Base-by-base conservation (phyloP, 2,888 invertebrate genomes). In the Cotesia congregata region DNA sequence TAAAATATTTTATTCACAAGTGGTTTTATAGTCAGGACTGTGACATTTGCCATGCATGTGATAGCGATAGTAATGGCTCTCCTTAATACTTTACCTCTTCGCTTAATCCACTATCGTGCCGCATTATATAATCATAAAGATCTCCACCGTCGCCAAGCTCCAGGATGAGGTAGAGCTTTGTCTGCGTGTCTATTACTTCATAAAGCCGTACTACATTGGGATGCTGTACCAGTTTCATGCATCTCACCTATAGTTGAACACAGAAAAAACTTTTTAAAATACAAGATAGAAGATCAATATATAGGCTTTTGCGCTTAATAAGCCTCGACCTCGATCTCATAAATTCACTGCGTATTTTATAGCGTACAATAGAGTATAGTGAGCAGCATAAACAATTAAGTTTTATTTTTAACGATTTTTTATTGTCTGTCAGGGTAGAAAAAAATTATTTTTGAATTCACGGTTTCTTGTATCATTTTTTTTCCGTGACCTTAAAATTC, bases 201-300 rank as follows among this genome's bases (percentile, higher is more conserved):
- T 99, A 99, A 71, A 99, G 92, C 76, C 98, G 93, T 68, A 99
- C 99, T 62, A 99, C 98, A 91, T 99, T 98, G 50, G 99, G 98
- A 91, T 99, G 99, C 90, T 99, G 99, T 68, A 99, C 99, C 85
- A 99, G 91, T 91, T 99, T 99, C 98, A 99, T 99, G 90, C 98
- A 99, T 81, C 98, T 93, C 80, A 97, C 94, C 96, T 95, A 86
- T 76, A 75, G 50, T 12, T n/a, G 62, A 71, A 12, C 67, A 67
- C 41, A 65, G 30, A 64, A 20, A 9, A 20, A 65, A 30, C 9
- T 65, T 65, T 65, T 5, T 30, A 15, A 20, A 17, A 70, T 12
- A 60, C 12, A 30, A 17, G 12, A 59, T 70, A 30, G 6, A 9
- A 9, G 20, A 70, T 59, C 30, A 59, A 60, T 60, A 39, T 17